Conservation (phyloP, 2,113 vertebrate species). For the Anarrhichthys ocellatus region DNA sequence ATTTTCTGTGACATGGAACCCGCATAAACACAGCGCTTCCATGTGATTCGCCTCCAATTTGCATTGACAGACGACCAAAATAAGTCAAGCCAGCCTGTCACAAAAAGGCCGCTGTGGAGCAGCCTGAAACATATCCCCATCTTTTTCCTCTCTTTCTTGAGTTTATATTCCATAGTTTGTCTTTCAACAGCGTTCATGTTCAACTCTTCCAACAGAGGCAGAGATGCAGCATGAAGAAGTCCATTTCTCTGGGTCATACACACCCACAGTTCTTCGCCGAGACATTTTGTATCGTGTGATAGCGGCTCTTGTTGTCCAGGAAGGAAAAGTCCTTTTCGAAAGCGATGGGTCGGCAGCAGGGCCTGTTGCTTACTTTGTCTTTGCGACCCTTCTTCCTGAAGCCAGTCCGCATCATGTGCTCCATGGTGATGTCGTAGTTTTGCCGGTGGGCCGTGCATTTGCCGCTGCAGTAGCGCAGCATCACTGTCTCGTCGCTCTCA, state of each 20-base stretch:
- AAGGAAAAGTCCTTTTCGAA: conserved; percentile 94
- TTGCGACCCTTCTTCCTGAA: conserved; percentile 82
- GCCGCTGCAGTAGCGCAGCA: conserved; percentile 96
- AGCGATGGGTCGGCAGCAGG: conserved; percentile 92
- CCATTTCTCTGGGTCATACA: conserved; percentile 84
- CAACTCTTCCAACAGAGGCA: conserved; percentile 30
- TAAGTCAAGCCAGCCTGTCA: conserved; percentile 29
- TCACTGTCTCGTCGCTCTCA: conserved; percentile 91
- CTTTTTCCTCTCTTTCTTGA: conserved; percentile 32
- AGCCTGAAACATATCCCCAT: conserved; percentile 26
- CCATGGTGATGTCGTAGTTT: conserved; percentile 93
- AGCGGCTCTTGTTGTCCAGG: conserved; percentile 88
- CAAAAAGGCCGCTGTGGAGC: conserved; percentile 30
- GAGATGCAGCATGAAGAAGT: conserved; percentile 63
- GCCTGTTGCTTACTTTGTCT: conserved; percentile 87
- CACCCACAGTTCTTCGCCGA: conserved; percentile 94
- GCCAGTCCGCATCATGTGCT: conserved; percentile 84
- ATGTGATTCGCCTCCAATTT: conserved; percentile 12
- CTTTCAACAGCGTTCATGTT: conserved; percentile 47
- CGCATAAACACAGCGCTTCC: conserved; percentile 24
- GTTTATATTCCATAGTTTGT: conserved; percentile 57
- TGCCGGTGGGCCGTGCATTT: conserved; percentile 85
- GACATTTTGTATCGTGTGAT: conserved; percentile 91
- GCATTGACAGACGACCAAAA: not conserved
- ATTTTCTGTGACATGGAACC: conserved; percentile 35